Evolutionary conservation across 2,888 invertebrate species (phyloP).

Genomic region (Ecliptopera silaceata): DNA sequence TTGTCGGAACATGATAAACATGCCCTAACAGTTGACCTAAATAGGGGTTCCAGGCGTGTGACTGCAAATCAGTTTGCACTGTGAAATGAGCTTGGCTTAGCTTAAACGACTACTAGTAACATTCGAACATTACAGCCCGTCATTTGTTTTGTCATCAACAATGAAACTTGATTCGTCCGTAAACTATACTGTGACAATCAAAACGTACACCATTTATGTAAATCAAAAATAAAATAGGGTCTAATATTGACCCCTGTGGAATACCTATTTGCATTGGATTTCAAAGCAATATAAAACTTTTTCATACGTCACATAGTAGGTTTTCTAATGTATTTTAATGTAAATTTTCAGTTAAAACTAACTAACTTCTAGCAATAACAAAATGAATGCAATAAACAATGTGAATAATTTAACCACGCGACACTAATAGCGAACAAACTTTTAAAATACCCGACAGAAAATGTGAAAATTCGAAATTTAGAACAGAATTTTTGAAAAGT

Average conservation of each 20-base stretch:
- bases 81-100: not conserved
- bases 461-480: slow-evolving; percentile 8
- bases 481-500: slow-evolving; percentile 16
- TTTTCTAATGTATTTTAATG: no score
- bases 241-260: no score
- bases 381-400: not conserved
- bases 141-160: no score
- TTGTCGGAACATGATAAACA: slow-evolving; percentile 42
- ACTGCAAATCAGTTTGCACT: not conserved
- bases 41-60: slow-evolving; percentile 51
- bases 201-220: no score
- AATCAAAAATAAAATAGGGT: no score
- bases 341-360: not conserved
- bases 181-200: no score
- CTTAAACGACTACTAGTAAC: no score
- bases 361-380: not conserved
- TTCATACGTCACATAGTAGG: no score
- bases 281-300: no score
- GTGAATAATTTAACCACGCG: not conserved
- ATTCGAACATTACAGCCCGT: no score
- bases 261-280: no score
- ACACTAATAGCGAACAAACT: not conserved
- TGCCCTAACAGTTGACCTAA: slow-evolving; percentile 60
- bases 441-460: not conserved
- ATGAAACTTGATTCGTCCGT: no score